Evolutionary conservation across 2,113 vertebrate species (phyloP), one percentile per base, ranked within the genome.

Genomic region (Micronycteris hirsuta): DNA sequence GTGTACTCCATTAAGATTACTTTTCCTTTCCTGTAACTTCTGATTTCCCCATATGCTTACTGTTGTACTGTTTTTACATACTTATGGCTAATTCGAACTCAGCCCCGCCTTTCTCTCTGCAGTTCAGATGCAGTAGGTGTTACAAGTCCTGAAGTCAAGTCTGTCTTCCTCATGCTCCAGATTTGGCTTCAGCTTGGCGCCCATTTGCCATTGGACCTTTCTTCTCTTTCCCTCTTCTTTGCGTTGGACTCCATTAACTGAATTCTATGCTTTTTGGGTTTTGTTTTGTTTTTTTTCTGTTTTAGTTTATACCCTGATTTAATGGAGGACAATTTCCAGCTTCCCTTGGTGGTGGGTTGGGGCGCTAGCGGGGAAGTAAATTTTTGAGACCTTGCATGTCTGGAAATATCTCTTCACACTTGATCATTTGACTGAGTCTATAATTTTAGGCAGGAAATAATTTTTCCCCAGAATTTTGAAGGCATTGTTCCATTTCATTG

Each of bases 21-120:
- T 74, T 89, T 92, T 89, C n/a, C 86, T 96, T 86, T 89, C 45
- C 24, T 68, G 36, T 90, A 85, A 74, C 78, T 92, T 89, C 63
- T 85, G 3, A 22, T 77, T 82, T 80, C 36, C 36, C 11, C 24
- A 1, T 11, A 43, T n/a, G n/a, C 19, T 65, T 31, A 15, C 9
- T 43, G 22, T 86, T 73, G 52, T 65, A 56, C n/a, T 33, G 16
- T 28, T 93, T 81, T 36, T 52, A 22, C 16, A 11, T 45, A 9
- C 52, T 81, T 24, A 0, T 4, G 24, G 5, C 76, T 74, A 15
- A 45, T 67, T 78, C 63, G 24, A 1, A 36, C 38, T 24, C 81
- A 11, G 36, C 43, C 54, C 47, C 14, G 1, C 33, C 38, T 36
- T 36, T 11, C 68, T 61, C 28, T 58, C 7, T 14, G 43, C 15